Base-by-base conservation (phyloP, 2,797 vertebrate species). In the Odontamblyopus rebecca region DNA sequence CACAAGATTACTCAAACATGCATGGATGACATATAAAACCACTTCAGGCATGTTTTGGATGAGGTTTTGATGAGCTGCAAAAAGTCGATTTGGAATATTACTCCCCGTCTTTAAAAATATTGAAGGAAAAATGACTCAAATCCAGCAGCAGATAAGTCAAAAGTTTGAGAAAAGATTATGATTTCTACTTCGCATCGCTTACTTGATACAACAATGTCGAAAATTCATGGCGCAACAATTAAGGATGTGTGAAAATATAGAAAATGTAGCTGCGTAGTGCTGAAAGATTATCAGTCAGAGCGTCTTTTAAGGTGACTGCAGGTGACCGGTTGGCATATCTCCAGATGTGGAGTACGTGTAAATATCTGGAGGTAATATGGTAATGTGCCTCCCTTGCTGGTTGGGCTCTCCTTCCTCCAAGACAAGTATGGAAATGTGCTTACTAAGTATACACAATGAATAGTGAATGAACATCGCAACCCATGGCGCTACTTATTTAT, bases 281-380 rank as follows among this genome's bases (percentile, higher is more conserved):
- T 23, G 23, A 23, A 23, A 23, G 23, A 23, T 23, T 23, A 23
- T 3, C 2, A 9, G 2, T 8, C 8, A n/a, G 16, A 32, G 16
- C 1, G 4, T 61, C 6, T 8, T 35, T 63, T 13, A 6, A 63
- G n/a, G 61, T 41, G 61, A 23, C 9, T 19, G 18, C 29, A 19
- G 61, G 35, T 71, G 75, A 83, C 75, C 78, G 76, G 83, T 82
- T 86, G 85, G 81, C 71, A 41, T 41, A 6, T 30, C 60, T 35
- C 30, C 61, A 56, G 30, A 74, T 51, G 61, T 66, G 57, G 11
- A 54, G 29, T 27, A 67, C 69, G 82, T 79, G 72, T 53, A 87
- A 83, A 87, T 82, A 73, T 59, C 78, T 69, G 60, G 70, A 81
- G 77, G 67, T 32, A 50, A 75, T 64, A 88, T 82, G 81, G 65